Conservation (phyloP, 2,888 invertebrate species). For the Cepaea hortensis region DNA sequence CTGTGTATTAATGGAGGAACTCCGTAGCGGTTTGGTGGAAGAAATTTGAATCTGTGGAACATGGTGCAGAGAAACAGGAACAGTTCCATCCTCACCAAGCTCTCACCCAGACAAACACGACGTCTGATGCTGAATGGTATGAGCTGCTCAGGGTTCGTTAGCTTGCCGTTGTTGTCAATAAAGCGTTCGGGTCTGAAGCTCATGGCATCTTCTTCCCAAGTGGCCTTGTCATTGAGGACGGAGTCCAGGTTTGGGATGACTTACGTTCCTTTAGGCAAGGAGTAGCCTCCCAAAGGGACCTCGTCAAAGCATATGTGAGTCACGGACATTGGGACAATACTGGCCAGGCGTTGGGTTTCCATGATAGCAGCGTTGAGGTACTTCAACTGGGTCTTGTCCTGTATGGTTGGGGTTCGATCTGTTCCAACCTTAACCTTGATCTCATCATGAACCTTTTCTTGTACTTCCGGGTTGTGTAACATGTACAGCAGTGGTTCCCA, state of each 20-base stretch:
- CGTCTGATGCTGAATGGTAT: constrained; percentile 1
- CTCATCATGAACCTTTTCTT: constrained; percentile 45
- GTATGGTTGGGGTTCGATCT: constrained; percentile 51
- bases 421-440: constrained; percentile 70
- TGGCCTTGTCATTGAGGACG: constrained; percentile 51
- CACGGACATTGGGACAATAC: constrained; percentile 56
- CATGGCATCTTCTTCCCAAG: constrained; percentile 38
- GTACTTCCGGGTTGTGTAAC: constrained; percentile 84
- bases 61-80: neutral
- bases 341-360: constrained; percentile 61
- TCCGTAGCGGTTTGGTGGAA: neutral
- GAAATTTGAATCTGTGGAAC: neutral
- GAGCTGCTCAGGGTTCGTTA: neutral
- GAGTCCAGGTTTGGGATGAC: constrained; percentile 56
- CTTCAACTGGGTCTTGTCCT: constrained; percentile 54
- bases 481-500: too few species aligned
- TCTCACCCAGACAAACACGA: neutral
- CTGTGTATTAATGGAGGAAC: neutral
- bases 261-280: constrained; percentile 59
- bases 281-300: constrained; percentile 58
- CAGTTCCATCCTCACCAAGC: neutral
- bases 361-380: constrained; percentile 65
- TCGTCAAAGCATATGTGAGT: constrained; percentile 55
- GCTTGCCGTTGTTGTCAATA: constrained; percentile 42
- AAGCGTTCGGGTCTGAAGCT: constrained; percentile 55